Conservation (phyloP, 2,888 invertebrate genomes). For the Apeira syringaria region DNA sequence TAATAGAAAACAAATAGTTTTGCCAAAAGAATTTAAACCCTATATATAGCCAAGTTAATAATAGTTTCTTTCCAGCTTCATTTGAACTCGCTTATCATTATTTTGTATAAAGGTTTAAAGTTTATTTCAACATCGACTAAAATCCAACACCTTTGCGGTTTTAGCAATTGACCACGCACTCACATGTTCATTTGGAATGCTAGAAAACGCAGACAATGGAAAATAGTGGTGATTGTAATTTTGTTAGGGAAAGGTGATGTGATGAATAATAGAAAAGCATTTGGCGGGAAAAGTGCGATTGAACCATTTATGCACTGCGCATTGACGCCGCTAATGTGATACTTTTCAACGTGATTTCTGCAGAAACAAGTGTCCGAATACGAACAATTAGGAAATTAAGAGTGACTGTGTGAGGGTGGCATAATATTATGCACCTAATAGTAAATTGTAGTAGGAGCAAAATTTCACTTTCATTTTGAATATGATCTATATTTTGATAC, state of each 20-base stretch:
- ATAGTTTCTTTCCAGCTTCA: no score
- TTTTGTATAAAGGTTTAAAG: conserved; percentile 7
- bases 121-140: conserved; percentile 31
- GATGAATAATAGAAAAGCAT: conserved; percentile 63
- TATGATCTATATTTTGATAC: no score
- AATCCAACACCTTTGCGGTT: conserved; percentile 60
- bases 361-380: neutral
- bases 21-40: no score
- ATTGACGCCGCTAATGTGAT: conserved; percentile 22
- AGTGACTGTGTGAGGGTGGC: neutral
- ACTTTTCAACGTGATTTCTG: neutral
- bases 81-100: no score
- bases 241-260: conserved; percentile 59
- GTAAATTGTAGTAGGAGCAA: no score
- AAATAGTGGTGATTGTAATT: conserved; percentile 67
- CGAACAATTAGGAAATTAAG: conserved; percentile 1
- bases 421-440: no score
- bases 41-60: no score
- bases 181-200: conserved; percentile 53
- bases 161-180: conserved; percentile 59
- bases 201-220: conserved; percentile 61
- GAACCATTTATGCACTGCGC: conserved; percentile 42
- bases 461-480: no score
- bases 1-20: no score
- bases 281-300: conserved; percentile 44